Conservation (phyloP, 1,140 invertebrate genomes). For the Chironomus striatipennis region DNA sequence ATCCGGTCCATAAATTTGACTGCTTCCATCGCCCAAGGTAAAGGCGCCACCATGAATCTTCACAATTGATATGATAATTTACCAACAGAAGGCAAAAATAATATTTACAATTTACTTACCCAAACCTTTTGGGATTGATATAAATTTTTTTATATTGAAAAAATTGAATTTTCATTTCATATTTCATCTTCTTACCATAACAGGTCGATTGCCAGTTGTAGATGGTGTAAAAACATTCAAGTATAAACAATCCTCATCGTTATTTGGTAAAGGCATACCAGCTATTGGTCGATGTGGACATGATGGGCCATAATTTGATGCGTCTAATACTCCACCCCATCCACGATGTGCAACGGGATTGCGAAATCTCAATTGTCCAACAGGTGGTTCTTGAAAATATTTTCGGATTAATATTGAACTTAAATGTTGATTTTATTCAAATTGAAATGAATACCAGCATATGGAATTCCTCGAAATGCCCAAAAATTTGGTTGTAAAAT, state of each 20-base stretch:
- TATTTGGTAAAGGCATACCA: slow-evolving; percentile 33
- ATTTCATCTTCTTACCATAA: not conserved
- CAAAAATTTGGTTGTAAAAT: not conserved
- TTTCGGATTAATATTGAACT: too few species aligned
- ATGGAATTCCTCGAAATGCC: not conserved
- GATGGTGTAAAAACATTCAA: slow-evolving; percentile 60
- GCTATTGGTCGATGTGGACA: slow-evolving; percentile 41
- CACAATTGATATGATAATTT: slow-evolving; percentile 26
- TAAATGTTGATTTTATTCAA: too few species aligned
- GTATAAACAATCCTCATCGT: slow-evolving; percentile 62
- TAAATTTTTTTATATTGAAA: too few species aligned
- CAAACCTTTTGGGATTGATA: not conserved
- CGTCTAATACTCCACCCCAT: slow-evolving; percentile 44
- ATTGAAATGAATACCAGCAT: not conserved
- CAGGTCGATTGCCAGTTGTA: slow-evolving; percentile 10
- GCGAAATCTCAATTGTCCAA: slow-evolving; percentile 26
- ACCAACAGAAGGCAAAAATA: not conserved
- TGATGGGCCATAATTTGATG: slow-evolving; percentile 41
- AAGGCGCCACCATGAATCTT: slow-evolving; percentile 61
- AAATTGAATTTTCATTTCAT: too few species aligned
- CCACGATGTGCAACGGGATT: slow-evolving; percentile 41
- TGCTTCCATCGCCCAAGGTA: slow-evolving; percentile 44
- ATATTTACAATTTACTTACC: not conserved
- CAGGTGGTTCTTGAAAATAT: not conserved
- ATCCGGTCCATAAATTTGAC: slow-evolving; percentile 44